A percentile compares a stretch with the other conserved stretches of the same genome.
Evolutionary conservation across 2,797 vertebrate genomes (phyloP).

Genomic region (Channa striata): DNA sequence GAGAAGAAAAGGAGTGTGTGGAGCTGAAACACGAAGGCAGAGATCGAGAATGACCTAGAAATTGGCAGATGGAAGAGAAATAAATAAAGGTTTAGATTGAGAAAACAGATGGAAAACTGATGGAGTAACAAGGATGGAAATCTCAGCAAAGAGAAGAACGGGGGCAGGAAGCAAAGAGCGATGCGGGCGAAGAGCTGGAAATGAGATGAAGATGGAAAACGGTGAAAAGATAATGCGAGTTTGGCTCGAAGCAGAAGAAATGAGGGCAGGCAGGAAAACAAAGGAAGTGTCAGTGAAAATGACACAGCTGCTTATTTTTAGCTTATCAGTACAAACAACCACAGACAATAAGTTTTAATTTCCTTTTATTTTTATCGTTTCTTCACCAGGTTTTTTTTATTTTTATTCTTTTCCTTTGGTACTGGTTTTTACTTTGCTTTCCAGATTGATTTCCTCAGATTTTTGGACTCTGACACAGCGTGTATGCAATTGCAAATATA

Average conservation of each 20-base stretch:
- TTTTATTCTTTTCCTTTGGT: too few relatives aligned
- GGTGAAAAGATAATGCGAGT: too few relatives aligned
- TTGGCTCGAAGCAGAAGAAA: not conserved
- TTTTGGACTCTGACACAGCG: not conserved
- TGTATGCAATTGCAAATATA: too few relatives aligned
- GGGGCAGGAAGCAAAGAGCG: not conserved
- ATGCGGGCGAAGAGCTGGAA: not conserved
- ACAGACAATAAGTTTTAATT: not conserved
- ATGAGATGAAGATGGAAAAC: not conserved
- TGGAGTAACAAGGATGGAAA: not conserved
- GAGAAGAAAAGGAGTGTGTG: not conserved
- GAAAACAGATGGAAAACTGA: constrained; percentile 10
- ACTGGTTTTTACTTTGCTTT: too few relatives aligned
- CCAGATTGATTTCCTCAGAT: not conserved
- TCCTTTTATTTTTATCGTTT: not conserved
- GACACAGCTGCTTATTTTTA: too few relatives aligned
- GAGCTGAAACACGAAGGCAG: not conserved
- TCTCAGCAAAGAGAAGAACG: not conserved
- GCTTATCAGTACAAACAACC: not conserved
- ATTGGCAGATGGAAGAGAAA: not conserved
- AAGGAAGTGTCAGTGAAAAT: not conserved
- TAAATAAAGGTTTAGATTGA: not conserved
- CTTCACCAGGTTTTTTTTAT: not conserved
- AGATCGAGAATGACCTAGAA: constrained; percentile 37
- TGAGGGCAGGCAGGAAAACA: not conserved